Percentiles rank a stretch among this genome's conserved stretches.
Conservation (phyloP, 1,140 invertebrate species). For the Delia radicum region DNA sequence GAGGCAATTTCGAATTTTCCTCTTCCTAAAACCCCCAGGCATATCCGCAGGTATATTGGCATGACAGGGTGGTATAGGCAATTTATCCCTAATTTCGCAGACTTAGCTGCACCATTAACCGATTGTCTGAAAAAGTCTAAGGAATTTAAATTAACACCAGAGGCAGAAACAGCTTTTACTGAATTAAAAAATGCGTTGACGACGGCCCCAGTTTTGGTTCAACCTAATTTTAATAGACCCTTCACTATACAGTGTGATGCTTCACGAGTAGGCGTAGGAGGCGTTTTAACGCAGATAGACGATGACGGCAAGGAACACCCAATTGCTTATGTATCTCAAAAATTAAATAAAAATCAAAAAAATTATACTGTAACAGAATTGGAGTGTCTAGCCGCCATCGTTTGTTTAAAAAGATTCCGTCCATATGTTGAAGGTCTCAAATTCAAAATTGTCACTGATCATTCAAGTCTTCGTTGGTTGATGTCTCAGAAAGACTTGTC, state of each 20-base stretch:
- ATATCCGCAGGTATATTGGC: constrained; percentile 1
- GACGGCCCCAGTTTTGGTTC: constrained; percentile 43
- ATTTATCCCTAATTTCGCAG: constrained; percentile 57
- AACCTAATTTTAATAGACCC: constrained; percentile 45
- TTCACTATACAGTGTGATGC: constrained; percentile 34
- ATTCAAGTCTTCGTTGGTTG: constrained; percentile 36
- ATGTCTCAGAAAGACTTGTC: constrained; percentile 35
- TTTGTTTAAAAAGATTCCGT: constrained; percentile 54
- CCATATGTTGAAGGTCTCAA: constrained; percentile 50
- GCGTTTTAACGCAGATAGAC: constrained; percentile 44
- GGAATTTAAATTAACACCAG: constrained; percentile 18
- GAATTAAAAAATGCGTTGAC: constrained; percentile 39
- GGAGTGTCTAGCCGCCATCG: constrained; percentile 56
- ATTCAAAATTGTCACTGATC: constrained; percentile 52
- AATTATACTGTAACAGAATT: constrained; percentile 45
- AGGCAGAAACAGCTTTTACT: constrained; percentile 47
- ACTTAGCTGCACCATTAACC: constrained; percentile 39
- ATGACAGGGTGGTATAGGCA: constrained; percentile 50
- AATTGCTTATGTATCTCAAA: constrained; percentile 27
- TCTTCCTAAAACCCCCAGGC: constrained; percentile 4
- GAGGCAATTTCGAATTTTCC: not conserved
- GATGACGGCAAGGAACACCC: constrained; percentile 28
- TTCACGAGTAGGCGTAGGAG: constrained; percentile 43
- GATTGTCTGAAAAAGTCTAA: constrained; percentile 4
- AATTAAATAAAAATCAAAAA: constrained; percentile 25